These are phyloP conservation scores for Holothuria glaberrima DNA, from an alignment of 35 echinoderm and acorn worm genomes.

Conservation along the genomic window DNA sequence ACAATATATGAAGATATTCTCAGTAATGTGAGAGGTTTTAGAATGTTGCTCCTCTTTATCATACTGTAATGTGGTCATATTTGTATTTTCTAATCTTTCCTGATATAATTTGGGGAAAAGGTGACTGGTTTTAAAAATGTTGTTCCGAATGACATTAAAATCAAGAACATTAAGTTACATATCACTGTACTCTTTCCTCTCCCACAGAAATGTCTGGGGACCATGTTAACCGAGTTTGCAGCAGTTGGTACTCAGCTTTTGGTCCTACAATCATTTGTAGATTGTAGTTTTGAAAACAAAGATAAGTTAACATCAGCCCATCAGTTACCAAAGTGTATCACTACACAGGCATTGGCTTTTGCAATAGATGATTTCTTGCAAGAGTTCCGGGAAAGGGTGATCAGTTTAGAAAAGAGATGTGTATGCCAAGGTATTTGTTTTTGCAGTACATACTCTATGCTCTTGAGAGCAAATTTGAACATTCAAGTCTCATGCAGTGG, in stretches of 20 bases:
- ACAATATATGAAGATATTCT: too few relatives aligned
- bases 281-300: background rate
- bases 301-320: background rate
- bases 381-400: constrained; percentile 53
- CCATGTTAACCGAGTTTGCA: constrained; percentile 28
- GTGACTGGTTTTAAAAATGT: too few relatives aligned
- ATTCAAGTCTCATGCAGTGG: too few relatives aligned
- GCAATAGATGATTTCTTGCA: constrained; percentile 67
- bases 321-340: constrained; percentile 5
- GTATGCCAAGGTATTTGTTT: constrained; percentile 87
- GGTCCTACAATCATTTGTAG: constrained; percentile 13
- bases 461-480: too few relatives aligned
- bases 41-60: too few relatives aligned
- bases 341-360: constrained; percentile 74
- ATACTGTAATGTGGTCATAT: too few relatives aligned
- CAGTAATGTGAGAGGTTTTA: too few relatives aligned
- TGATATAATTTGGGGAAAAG: too few relatives aligned
- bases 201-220: background rate
- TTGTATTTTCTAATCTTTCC: too few relatives aligned
- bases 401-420: constrained; percentile 63
- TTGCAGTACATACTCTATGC: too few relatives aligned
- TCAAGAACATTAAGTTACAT: too few relatives aligned
- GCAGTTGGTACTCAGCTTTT: constrained; percentile 35
- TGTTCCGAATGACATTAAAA: too few relatives aligned
- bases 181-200: background rate